Conservation (phyloP, 2,888 invertebrate species). For the Tuta absoluta region DNA sequence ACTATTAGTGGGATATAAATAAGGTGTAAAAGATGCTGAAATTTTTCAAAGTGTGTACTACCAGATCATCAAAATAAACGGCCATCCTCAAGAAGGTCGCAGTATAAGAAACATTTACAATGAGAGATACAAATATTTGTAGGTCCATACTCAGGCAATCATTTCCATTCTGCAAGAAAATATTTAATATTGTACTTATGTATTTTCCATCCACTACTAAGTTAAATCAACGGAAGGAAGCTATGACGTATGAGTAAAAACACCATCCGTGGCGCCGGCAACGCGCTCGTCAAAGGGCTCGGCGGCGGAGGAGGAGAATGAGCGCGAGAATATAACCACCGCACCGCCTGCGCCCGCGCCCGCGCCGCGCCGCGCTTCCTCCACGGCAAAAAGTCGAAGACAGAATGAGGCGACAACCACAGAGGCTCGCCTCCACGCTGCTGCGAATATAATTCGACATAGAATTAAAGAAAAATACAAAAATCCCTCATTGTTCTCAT, state of each 20-base stretch:
- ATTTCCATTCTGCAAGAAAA: no score
- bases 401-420: constrained; percentile 76
- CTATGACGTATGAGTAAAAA: neutral
- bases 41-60: no score
- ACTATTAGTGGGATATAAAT: no score
- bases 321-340: constrained; percentile 60
- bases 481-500: constrained; percentile 82
- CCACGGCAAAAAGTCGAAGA: constrained; percentile 76
- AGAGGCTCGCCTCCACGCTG: constrained; percentile 70
- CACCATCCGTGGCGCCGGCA: constrained; percentile 57
- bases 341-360: constrained; percentile 71
- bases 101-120: no score
- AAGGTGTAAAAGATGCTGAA: no score
- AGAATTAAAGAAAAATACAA: constrained; percentile 81
- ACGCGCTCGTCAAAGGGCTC: constrained; percentile 40
- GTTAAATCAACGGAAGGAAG: neutral
- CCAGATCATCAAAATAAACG: no score
- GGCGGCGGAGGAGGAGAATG: constrained; percentile 44
- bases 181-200: no score
- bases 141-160: no score
- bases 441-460: constrained; percentile 79
- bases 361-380: constrained; percentile 62
- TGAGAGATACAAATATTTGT: no score
- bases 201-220: no score
- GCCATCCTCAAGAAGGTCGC: no score